Evolutionary conservation across 2,797 vertebrate genomes (phyloP).

Genomic region (Spheniscus humboldti): DNA sequence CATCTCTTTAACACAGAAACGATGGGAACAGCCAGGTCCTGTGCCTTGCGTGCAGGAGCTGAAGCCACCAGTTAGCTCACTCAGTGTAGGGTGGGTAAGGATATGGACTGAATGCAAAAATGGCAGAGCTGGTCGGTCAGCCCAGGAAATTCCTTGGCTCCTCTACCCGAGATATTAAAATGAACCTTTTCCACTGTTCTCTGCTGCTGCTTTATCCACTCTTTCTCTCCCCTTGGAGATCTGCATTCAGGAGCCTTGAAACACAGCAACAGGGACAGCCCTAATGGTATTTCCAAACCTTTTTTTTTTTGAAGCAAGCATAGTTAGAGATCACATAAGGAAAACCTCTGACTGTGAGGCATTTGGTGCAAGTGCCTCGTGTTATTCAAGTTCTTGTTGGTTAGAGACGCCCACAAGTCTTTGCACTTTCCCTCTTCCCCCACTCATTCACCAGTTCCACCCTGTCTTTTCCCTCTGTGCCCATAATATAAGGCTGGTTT

Average conservation of each 20-base stretch:
- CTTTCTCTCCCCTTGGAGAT: neutral
- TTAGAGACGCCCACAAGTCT: neutral
- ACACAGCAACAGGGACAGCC: neutral
- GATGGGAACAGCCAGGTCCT: neutral
- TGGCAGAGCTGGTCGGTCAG: neutral
- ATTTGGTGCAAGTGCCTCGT: neutral
- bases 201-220: neutral
- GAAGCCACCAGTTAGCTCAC: neutral
- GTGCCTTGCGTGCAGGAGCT: neutral
- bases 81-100: rapidly evolving
- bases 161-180: neutral
- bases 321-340: neutral
- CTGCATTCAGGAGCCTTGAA: neutral
- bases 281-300: neutral
- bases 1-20: neutral
- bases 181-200: neutral
- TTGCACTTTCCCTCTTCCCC: neutral
- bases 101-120: neutral
- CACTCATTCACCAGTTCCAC: neutral
- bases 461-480: neutral
- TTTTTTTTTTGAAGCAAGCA: neutral
- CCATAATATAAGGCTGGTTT: neutral
- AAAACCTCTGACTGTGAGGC: neutral
- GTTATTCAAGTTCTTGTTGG: neutral
- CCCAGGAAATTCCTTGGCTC: neutral